Conservation (phyloP, 2,888 invertebrate genomes). For the Drosophila melanosoma region DNA sequence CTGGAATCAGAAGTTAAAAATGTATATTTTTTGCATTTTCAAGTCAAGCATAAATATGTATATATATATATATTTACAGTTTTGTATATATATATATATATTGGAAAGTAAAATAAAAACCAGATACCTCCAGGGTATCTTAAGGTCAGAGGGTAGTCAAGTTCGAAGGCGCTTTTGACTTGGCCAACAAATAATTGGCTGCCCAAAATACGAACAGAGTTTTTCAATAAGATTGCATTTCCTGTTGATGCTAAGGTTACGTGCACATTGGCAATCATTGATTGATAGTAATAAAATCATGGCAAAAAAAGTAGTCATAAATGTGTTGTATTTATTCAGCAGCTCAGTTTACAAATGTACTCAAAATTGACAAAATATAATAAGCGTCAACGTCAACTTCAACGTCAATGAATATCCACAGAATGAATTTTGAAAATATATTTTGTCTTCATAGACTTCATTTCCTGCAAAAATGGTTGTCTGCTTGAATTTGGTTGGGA, state of each 20-base stretch:
- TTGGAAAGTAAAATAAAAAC: too few relatives aligned
- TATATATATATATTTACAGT: too few relatives aligned
- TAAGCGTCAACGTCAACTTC: background rate
- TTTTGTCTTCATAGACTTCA: background rate
- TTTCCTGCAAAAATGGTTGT: background rate
- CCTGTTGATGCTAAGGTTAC: background rate
- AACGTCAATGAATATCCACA: background rate
- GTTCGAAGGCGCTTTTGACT: background rate
- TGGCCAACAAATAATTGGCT: background rate
- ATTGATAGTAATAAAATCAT: background rate
- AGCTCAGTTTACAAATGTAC: background rate
- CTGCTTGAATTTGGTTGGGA: background rate
- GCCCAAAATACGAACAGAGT: background rate
- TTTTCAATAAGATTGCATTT: background rate
- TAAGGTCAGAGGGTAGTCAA: background rate
- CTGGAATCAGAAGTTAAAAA: background rate
- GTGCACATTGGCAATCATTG: background rate
- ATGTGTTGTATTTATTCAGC: background rate
- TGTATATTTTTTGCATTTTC: too few relatives aligned
- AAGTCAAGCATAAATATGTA: too few relatives aligned
- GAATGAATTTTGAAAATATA: background rate
- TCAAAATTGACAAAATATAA: background rate
- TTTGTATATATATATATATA: too few relatives aligned
- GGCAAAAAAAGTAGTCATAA: background rate
- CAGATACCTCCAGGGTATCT: background rate